A percentile compares a stretch with the other conserved stretches of the same genome.
Evolutionary conservation across 2,797 vertebrate species (phyloP).

Genomic region (Manis crassicaudata): DNA sequence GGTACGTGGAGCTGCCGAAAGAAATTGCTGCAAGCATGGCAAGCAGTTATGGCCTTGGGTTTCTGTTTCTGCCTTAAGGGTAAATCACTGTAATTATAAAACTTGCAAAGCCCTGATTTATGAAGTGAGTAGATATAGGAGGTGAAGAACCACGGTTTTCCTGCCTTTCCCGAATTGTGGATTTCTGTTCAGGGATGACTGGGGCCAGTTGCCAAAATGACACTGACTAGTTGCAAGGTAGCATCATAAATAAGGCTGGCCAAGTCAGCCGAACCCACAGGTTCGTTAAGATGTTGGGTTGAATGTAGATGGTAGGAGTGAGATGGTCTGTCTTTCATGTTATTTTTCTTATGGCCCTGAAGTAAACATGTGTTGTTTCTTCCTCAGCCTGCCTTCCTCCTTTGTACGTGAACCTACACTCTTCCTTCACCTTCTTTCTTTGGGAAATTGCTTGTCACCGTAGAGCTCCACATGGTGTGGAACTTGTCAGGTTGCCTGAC

Average conservation of each 20-base stretch:
- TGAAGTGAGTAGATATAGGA: background rate
- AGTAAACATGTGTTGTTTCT: background rate
- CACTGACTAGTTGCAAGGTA: background rate
- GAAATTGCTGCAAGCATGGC: background rate
- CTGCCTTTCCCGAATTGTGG: background rate
- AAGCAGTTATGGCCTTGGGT: background rate
- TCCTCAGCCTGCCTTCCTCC: background rate
- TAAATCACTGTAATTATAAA: background rate
- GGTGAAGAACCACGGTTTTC: background rate
- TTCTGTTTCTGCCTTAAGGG: background rate
- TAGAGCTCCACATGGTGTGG: no score
- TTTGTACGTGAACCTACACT: background rate
- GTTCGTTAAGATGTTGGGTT: background rate
- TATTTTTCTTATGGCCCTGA: background rate
- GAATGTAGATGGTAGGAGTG: background rate
- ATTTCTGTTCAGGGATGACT: background rate
- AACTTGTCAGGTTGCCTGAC: background rate
- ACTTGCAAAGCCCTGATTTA: slow-evolving; percentile 5
- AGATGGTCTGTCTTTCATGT: background rate
- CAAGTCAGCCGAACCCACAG: background rate
- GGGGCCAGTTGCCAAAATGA: background rate
- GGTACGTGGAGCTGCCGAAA: background rate
- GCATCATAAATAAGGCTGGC: background rate
- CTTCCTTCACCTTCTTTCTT: background rate
- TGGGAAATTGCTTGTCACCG: background rate